Evolutionary conservation across 2,888 invertebrate genomes (phyloP), one percentile per base, ranked within the genome.

Genomic region (Xanthorhoe designata): DNA sequence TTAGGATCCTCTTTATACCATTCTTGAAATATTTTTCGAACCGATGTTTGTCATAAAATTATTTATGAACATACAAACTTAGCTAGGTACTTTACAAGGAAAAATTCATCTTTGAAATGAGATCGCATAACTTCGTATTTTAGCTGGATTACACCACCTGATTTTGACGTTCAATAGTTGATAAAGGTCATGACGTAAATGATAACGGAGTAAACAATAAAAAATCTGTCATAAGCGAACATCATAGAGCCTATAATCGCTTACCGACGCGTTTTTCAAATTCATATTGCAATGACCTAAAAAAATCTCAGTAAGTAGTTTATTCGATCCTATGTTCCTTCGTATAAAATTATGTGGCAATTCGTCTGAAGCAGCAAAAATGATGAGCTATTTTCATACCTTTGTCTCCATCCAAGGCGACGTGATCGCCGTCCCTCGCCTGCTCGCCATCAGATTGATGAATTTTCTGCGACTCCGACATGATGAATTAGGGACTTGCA

Each of bases 361-460:
- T 6, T 15, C 15, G 45, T 45, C 15, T 50, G 38, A 29, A n/a
- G 45, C 45, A 51, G 45, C 7, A 13, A 42, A 56, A 54, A 51
- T 10, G 13, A 10, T 58, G 15, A 32, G 9, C 8, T n/a, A n/a
- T n/a, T 19, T 29, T 69, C 61, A 56, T 88, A 94, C 95, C 95
- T 89, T 93, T 87, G 83, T 94, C 95, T 74, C 91, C 82, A 77
- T 95, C 95, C 92, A 94, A 84, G 52, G 88, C 83, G 71, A 88
- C 87, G 77, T 89, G 89, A 65, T 94, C 94, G 74, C 92, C 94
- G 70, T 92, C 91, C 77, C 92, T 94, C 87, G 90, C 86, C 77
- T 90, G 90, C 74, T 85, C 91, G 74, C 91, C 92, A 84, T 92
- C 91, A 68, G 82, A 76, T 72, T 89, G 88, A 84, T 89, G 90